phyloP scores from a whole-genome alignment of 2,888 invertebrate species.

The Colletes collaris region DNA sequence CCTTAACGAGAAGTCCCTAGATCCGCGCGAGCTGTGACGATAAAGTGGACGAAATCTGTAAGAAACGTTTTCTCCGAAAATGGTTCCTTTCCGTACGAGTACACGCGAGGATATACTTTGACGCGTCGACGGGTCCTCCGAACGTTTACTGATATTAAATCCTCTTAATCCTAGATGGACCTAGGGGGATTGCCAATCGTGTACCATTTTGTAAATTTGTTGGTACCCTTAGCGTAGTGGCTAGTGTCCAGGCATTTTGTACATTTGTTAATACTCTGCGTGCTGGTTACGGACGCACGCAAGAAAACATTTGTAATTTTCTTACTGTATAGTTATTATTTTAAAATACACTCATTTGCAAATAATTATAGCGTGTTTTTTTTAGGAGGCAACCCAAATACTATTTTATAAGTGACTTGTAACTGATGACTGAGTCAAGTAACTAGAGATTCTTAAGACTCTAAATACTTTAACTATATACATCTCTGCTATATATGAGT shows the following conservation, averaged over 20 bases:
- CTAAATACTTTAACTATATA: no score
- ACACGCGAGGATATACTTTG: background rate
- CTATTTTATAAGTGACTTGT: background rate
- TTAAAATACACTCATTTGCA: constrained; percentile 45
- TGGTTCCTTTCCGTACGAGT: constrained; percentile 5
- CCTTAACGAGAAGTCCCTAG: background rate
- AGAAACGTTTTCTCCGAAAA: background rate
- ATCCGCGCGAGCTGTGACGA: background rate
- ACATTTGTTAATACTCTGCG: constrained; percentile 47
- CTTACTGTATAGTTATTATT: constrained; percentile 50
- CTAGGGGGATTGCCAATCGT: background rate
- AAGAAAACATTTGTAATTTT: constrained; percentile 42
- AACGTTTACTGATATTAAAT: background rate
- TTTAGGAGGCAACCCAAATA: background rate
- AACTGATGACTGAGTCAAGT: no score
- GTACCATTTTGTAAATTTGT: constrained; percentile 26
- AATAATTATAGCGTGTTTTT: background rate
- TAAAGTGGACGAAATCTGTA: background rate
- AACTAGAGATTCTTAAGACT: no score
- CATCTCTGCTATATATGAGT: no score
- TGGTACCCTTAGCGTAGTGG: constrained; percentile 8
- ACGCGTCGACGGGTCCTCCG: background rate
- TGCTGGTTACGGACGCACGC: constrained; percentile 19
- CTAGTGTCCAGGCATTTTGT: constrained; percentile 29
- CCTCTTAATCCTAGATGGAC: background rate